A percentile compares a stretch with the other conserved stretches of the same genome.
These are phyloP conservation scores for Tenthredo notha DNA, from an alignment of 2,888 invertebrate species.

Conservation along the genomic window DNA sequence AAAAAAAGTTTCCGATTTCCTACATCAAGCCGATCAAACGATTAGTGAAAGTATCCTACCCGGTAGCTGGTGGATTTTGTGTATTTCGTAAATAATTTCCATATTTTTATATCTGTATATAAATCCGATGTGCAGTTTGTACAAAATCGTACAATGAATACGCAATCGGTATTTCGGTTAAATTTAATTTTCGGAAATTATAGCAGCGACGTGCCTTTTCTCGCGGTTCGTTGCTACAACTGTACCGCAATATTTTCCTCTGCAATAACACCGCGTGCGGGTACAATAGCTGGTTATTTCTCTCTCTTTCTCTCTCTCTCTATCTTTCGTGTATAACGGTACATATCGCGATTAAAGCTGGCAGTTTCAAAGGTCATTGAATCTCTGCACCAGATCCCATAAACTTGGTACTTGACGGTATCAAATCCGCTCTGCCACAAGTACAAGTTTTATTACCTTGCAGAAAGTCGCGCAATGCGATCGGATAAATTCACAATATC, in stretches of 20 bases:
- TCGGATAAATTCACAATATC: neutral
- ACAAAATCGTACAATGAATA: slow-evolving; percentile 45
- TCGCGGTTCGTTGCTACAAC: slow-evolving; percentile 16
- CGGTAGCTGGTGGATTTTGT: neutral
- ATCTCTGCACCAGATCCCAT: neutral
- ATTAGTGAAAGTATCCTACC: neutral
- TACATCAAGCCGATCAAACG: neutral
- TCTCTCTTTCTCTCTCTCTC: neutral
- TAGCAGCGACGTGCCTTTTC: slow-evolving; percentile 33
- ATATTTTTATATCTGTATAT: neutral
- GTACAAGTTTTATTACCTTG: slow-evolving; percentile 1
- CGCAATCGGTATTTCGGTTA: slow-evolving; percentile 37
- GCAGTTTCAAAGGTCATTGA: slow-evolving; percentile 41
- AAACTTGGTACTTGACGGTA: slow-evolving; percentile 7
- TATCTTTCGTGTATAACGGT: neutral
- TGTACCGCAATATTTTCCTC: slow-evolving; percentile 21
- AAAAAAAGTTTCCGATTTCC: neutral
- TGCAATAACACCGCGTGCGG: slow-evolving; percentile 10
- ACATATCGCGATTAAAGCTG: slow-evolving; percentile 45
- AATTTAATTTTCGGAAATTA: slow-evolving; percentile 46
- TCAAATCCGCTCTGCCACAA: neutral
- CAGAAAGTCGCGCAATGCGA: neutral
- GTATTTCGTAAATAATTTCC: neutral
- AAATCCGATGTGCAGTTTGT: neutral
- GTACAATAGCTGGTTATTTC: slow-evolving; percentile 32